Conservation (phyloP, 2,797 vertebrate species). For the Loriculus beryllinus region DNA sequence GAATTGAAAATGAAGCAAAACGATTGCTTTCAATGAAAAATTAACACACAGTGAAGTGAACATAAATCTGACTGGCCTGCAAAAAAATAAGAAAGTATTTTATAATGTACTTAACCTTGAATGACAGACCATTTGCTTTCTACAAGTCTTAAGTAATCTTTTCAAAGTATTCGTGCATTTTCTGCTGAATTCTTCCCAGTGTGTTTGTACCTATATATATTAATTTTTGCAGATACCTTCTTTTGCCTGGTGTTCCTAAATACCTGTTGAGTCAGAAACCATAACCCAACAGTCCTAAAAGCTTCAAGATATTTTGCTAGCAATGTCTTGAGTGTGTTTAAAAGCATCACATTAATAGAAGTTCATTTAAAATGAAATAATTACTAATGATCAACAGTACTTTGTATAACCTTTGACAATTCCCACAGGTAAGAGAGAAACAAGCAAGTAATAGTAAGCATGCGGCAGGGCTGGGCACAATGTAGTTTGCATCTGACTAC, state of each 20-base stretch:
- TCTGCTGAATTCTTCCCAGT: neutral
- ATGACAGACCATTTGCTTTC: neutral
- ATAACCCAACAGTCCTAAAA: neutral
- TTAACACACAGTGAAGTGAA: neutral
- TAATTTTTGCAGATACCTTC: neutral
- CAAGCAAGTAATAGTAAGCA: neutral
- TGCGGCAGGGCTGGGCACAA: neutral
- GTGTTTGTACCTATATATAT: neutral
- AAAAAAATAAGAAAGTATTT: neutral
- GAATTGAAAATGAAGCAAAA: neutral
- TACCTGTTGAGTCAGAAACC: neutral
- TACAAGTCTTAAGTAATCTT: neutral
- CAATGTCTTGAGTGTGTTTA: neutral
- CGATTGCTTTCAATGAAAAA: neutral
- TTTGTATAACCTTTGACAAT: neutral
- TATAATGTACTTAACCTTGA: neutral
- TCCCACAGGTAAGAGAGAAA: neutral
- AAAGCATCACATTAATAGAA: neutral
- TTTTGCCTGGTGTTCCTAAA: neutral
- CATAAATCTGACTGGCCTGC: neutral
- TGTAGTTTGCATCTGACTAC: neutral
- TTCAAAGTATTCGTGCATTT: neutral
- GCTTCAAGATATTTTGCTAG: neutral
- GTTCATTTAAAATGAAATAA: neutral
- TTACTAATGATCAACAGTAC: neutral